These are phyloP conservation scores for Hypolimnas misippus DNA, from an alignment of 2,888 invertebrate species.

Conservation along the genomic window DNA sequence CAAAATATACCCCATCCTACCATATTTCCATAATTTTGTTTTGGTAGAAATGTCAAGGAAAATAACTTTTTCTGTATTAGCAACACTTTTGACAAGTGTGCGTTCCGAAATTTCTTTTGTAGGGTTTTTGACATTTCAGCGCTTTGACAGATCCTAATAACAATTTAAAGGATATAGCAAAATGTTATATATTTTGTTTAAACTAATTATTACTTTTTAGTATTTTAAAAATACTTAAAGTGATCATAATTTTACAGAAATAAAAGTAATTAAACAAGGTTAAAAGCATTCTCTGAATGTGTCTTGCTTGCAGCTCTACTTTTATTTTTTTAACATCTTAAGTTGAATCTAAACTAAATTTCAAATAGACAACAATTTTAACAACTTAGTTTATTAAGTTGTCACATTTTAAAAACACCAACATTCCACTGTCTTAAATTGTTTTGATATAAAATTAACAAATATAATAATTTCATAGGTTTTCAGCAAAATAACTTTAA, in stretches of 20 bases:
- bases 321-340: constrained; percentile 3
- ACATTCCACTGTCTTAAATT: too few relatives aligned
- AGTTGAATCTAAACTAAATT: neutral
- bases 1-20: neutral
- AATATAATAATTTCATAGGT: too few relatives aligned
- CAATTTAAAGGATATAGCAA: neutral
- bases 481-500: too few relatives aligned
- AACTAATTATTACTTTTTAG: neutral
- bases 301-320: neutral
- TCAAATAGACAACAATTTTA: too few relatives aligned
- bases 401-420: too few relatives aligned
- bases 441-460: too few relatives aligned
- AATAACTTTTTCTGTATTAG: neutral
- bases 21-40: neutral
- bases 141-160: neutral
- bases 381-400: too few relatives aligned
- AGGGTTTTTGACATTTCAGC: neutral
- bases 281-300: constrained; percentile 1
- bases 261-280: too few relatives aligned
- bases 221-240: neutral
- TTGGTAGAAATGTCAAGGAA: constrained; percentile 1
- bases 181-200: neutral
- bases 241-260: too few relatives aligned
- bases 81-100: constrained; percentile 3
- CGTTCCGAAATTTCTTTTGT: neutral